phyloP scores from a whole-genome alignment of 2,113 vertebrate species.

The Misgurnus anguillicaudatus region DNA sequence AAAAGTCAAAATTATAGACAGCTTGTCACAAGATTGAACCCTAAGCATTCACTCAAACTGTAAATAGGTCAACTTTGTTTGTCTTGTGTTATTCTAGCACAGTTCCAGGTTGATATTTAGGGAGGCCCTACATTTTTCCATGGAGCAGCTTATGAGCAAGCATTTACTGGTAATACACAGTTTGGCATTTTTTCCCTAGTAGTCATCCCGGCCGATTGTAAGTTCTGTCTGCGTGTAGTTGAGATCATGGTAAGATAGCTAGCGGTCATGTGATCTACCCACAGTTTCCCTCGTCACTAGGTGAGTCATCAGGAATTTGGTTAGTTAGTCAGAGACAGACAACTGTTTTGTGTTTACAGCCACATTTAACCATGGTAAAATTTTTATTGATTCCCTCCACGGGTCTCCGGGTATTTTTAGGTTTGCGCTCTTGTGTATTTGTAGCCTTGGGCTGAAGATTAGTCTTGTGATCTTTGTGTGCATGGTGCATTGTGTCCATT shows the following conservation, averaged over 20 bases:
- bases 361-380: neutral
- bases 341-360: slow-evolving; percentile 46
- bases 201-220: slow-evolving; percentile 49
- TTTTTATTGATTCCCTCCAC: slow-evolving; percentile 1
- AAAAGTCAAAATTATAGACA: neutral
- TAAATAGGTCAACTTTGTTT: slow-evolving; percentile 16
- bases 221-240: slow-evolving; percentile 47
- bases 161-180: slow-evolving; percentile 30
- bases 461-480: slow-evolving; percentile 49
- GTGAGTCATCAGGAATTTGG: slow-evolving; percentile 69
- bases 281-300: slow-evolving; percentile 59
- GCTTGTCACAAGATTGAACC: neutral
- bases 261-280: slow-evolving; percentile 62
- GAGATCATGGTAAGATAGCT: slow-evolving; percentile 33
- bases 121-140: slow-evolving; percentile 5
- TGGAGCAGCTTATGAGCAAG: neutral
- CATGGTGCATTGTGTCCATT: slow-evolving; percentile 39
- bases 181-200: slow-evolving; percentile 48
- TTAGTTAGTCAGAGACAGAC: slow-evolving; percentile 64
- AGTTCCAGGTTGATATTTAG: slow-evolving; percentile 1
- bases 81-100: neutral
- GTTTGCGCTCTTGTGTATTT: slow-evolving; percentile 13
- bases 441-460: slow-evolving; percentile 39
- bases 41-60: neutral
- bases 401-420: neutral